Percentiles rank a stretch among this genome's conserved stretches.
These are phyloP conservation scores for Amblyteles armatorius DNA, from an alignment of 2,888 invertebrate species.

Conservation along the genomic window DNA sequence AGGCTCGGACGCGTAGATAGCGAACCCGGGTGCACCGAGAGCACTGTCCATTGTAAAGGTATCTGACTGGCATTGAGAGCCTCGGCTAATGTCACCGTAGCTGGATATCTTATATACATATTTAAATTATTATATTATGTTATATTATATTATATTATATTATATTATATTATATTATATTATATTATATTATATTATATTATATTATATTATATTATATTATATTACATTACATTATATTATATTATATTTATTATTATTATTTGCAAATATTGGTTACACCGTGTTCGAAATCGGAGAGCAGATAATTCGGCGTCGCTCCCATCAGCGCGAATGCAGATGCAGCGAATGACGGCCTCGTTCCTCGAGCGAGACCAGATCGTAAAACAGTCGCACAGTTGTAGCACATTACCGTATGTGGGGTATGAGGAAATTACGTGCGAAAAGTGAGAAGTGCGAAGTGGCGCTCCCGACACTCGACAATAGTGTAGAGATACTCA, in stretches of 20 bases:
- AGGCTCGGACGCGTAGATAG: not conserved
- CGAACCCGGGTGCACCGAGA: not conserved
- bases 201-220: no score
- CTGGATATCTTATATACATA: not conserved
- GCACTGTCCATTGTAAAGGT: not conserved
- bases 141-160: no score
- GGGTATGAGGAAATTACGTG: constrained; percentile 20
- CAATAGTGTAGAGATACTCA: constrained; percentile 1
- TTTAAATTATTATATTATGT: no score
- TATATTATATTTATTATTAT: no score
- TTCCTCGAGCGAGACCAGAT: not conserved
- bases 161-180: no score
- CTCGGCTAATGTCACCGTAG: constrained; percentile 5
- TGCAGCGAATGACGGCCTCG: not conserved
- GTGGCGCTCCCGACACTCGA: constrained; percentile 1
- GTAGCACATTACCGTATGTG: constrained; percentile 8
- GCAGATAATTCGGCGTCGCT: not conserved
- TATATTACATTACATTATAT: no score
- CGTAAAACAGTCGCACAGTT: constrained; percentile 22
- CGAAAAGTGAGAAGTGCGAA: constrained; percentile 17
- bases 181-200: no score
- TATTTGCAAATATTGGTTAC: no score
- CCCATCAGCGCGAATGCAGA: not conserved
- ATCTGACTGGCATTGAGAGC: not conserved
- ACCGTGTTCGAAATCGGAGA: not conserved